A percentile compares a stretch with the other conserved stretches of the same genome.
These are phyloP conservation scores for Prunella strophiata DNA, from an alignment of 2,797 vertebrate species.

Conservation along the genomic window DNA sequence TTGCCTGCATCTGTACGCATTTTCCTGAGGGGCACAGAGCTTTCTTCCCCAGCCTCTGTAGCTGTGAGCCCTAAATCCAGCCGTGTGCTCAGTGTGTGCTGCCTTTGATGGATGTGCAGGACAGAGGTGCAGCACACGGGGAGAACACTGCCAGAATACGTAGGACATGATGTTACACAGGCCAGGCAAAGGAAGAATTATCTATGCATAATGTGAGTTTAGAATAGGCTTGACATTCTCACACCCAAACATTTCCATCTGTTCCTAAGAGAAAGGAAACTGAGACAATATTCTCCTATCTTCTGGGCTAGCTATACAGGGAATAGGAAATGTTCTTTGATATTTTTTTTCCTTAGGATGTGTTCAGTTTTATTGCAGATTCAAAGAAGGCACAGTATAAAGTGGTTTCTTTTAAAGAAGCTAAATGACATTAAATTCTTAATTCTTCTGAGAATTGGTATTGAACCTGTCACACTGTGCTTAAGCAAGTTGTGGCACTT, in stretches of 20 bases:
- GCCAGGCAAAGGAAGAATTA: conserved; percentile 37
- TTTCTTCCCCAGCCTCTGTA: not conserved
- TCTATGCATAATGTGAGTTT: conserved; percentile 38
- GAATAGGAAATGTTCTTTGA: conserved; percentile 28
- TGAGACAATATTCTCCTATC: conserved; percentile 60
- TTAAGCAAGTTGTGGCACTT: not conserved
- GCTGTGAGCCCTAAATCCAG: not conserved
- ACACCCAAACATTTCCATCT: conserved; percentile 73
- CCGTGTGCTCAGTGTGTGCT: not conserved
- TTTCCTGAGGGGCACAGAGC: not conserved
- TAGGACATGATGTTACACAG: conserved; percentile 37
- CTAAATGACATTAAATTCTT: not conserved
- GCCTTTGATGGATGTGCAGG: not conserved
- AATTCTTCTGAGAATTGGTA: not conserved
- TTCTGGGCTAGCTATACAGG: conserved; percentile 33
- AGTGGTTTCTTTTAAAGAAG: not conserved
- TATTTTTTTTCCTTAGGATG: conserved; percentile 1
- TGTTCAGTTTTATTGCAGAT: conserved; percentile 37
- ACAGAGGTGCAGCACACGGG: not conserved
- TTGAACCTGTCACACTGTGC: not conserved
- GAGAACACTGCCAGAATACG: not conserved
- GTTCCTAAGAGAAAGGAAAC: conserved; percentile 66
- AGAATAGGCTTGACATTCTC: conserved; percentile 65
- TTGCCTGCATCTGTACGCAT: not conserved
- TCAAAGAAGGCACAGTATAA: not conserved